Evolutionary conservation across 2,888 invertebrate species (phyloP).

Genomic region (Gastracanthus pulcherrimus): DNA sequence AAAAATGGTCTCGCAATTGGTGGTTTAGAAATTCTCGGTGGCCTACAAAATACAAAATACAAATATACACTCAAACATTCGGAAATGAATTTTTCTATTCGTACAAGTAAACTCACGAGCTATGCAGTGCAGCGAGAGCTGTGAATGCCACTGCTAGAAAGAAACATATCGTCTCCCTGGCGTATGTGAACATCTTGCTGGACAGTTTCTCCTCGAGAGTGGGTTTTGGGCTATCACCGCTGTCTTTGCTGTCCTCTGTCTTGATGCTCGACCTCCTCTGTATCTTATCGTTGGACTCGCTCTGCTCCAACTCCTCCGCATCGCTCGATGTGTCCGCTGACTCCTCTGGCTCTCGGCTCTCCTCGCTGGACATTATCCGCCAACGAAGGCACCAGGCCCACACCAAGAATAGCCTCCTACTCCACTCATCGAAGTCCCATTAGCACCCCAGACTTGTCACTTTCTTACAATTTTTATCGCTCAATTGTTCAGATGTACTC

Average conservation of each 20-base stretch:
- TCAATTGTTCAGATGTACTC: background rate
- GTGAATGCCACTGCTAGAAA: constrained; percentile 83
- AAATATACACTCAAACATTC: background rate
- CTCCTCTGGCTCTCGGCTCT: constrained; percentile 66
- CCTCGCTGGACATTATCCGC: constrained; percentile 73
- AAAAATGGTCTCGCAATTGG: constrained; percentile 86
- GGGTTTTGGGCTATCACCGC: constrained; percentile 22
- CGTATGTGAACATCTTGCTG: constrained; percentile 81
- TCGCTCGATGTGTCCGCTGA: constrained; percentile 66
- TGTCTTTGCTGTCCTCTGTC: background rate
- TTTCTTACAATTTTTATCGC: background rate
- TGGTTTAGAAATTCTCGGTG: constrained; percentile 81
- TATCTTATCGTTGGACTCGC: constrained; percentile 34
- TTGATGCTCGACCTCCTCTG: constrained; percentile 2
- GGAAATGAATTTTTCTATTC: background rate
- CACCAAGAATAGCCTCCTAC: constrained; percentile 9
- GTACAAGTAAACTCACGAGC: constrained; percentile 80
- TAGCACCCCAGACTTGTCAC: background rate
- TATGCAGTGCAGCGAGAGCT: constrained; percentile 85
- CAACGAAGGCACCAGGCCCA: constrained; percentile 46
- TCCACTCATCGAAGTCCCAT: constrained; percentile 39
- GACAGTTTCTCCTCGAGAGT: constrained; percentile 67
- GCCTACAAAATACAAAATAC: constrained; percentile 73
- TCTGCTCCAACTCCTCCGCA: constrained; percentile 69
- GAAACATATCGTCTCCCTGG: constrained; percentile 83